Conservation (phyloP, 2,888 invertebrate species). For the Thecocarcelia acutangulata region DNA sequence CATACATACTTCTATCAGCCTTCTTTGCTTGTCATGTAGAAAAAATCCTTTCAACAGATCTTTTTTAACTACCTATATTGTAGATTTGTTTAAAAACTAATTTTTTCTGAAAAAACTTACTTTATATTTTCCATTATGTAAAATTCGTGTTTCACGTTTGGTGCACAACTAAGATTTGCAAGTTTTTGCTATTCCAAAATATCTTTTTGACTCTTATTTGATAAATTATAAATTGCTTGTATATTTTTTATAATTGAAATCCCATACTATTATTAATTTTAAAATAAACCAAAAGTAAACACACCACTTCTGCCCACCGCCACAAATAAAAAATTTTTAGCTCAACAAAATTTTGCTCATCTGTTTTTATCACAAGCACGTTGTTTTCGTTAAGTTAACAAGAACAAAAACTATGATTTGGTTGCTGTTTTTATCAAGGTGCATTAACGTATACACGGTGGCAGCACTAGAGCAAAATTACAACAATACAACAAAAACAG, state of each 20-base stretch:
- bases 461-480: too few species aligned
- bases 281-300: constrained; percentile 12
- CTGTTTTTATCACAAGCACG: constrained; percentile 48
- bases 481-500: too few species aligned
- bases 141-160: constrained; percentile 21
- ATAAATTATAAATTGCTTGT: neutral
- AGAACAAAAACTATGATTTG: neutral
- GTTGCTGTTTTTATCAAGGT: constrained; percentile 30
- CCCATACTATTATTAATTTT: constrained; percentile 23
- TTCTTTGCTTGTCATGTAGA: too few species aligned
- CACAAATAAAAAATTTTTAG: neutral
- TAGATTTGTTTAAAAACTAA: too few species aligned
- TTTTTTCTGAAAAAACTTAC: constrained; percentile 28
- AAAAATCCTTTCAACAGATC: too few species aligned
- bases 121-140: constrained; percentile 63
- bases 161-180: neutral
- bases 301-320: neutral
- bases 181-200: neutral
- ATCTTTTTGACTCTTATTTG: constrained; percentile 1
- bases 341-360: constrained; percentile 7
- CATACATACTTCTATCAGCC: too few species aligned
- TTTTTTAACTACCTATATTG: too few species aligned
- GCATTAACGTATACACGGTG: too few species aligned
- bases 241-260: constrained; percentile 11
- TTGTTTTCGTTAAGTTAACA: constrained; percentile 51